Percentiles rank a stretch among this genome's conserved stretches.
Evolutionary conservation across 1,140 invertebrate species (phyloP).

Genomic region (Colletes gigas): DNA sequence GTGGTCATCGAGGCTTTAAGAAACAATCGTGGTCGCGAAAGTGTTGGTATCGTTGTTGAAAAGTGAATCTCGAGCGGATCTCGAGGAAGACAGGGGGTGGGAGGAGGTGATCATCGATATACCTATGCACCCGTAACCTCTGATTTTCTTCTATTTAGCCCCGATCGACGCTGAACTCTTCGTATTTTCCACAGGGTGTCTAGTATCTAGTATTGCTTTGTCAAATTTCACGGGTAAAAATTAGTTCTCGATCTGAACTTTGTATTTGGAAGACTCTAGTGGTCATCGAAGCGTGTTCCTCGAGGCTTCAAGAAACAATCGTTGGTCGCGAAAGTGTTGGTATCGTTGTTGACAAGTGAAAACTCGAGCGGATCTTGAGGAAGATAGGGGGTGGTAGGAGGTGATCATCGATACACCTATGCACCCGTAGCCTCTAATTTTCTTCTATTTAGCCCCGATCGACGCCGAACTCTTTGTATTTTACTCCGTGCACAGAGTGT

Average conservation of each 20-base stretch:
- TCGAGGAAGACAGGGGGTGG: background rate
- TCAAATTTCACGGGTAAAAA: too few relatives aligned
- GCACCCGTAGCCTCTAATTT: slow-evolving; percentile 55
- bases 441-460: slow-evolving; percentile 56
- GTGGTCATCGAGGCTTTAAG: too few relatives aligned
- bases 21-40: too few relatives aligned
- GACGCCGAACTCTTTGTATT: too few relatives aligned
- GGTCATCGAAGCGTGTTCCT: too few relatives aligned
- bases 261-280: too few relatives aligned
- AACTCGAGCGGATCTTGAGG: background rate
- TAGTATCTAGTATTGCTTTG: too few relatives aligned
- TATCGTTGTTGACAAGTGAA: background rate
- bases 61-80: background rate
- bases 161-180: too few relatives aligned
- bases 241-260: too few relatives aligned
- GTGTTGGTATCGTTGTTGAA: background rate
- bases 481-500: too few relatives aligned
- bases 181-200: too few relatives aligned
- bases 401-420: slow-evolving; percentile 64
- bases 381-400: background rate
- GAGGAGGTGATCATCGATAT: slow-evolving; percentile 48
- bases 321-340: background rate
- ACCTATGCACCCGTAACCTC: slow-evolving; percentile 56
- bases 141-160: slow-evolving; percentile 59
- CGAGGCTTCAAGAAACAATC: too few relatives aligned